phyloP scores from a whole-genome alignment of 2,797 vertebrate species.

The Pseudomugil gertrudae region DNA sequence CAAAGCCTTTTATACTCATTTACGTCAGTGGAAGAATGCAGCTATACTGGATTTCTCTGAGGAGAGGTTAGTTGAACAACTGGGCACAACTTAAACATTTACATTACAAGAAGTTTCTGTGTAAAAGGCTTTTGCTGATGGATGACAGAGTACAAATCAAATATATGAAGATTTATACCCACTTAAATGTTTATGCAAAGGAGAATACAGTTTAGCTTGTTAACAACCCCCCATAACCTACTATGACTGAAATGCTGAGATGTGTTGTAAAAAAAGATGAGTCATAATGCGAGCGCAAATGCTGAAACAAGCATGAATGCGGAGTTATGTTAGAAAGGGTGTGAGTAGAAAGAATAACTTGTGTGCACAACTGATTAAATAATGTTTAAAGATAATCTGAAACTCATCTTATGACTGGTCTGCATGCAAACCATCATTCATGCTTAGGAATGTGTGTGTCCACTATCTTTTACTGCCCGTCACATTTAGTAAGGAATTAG shows the following conservation, averaged over 20 bases:
- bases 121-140: not conserved
- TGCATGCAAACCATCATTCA: slow-evolving; percentile 33
- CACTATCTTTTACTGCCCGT: slow-evolving; percentile 51
- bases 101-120: not conserved
- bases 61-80: slow-evolving; percentile 14
- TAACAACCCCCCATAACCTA: no score
- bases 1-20: slow-evolving; percentile 6
- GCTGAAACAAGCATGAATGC: slow-evolving; percentile 18
- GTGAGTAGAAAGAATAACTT: slow-evolving; percentile 18
- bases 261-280: slow-evolving; percentile 38
- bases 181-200: not conserved
- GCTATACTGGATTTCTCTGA: slow-evolving; percentile 23
- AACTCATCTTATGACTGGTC: slow-evolving; percentile 51
- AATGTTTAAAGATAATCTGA: slow-evolving; percentile 30
- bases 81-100: not conserved
- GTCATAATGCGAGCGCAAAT: slow-evolving; percentile 33
- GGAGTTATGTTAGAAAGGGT: not conserved
- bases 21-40: slow-evolving; percentile 32
- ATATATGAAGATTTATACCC: not conserved
- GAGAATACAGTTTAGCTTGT: no score
- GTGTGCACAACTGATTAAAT: slow-evolving; percentile 33
- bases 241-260: slow-evolving; percentile 19
- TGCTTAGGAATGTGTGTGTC: slow-evolving; percentile 14
- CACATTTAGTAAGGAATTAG: slow-evolving; percentile 62
- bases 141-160: not conserved